Conservation (phyloP, 1,140 invertebrate species). For the Papilio machaon region DNA sequence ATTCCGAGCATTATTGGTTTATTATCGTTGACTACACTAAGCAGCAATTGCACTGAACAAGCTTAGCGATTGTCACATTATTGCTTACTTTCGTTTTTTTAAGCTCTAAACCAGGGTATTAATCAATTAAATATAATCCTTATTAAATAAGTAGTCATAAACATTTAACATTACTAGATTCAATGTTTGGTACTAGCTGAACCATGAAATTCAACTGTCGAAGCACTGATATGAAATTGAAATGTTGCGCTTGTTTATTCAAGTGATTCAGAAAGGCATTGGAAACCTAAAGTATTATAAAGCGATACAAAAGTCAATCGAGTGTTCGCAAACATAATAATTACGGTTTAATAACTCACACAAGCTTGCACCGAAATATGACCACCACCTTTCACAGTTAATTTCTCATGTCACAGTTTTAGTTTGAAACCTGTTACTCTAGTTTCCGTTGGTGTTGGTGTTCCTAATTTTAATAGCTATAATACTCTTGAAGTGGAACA, state of each 20-base stretch:
- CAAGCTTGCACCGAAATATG: constrained; percentile 45
- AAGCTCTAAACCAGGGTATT: not conserved
- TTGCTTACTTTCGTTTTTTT: not conserved
- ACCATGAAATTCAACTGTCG: too few relatives aligned
- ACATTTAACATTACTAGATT: too few relatives aligned
- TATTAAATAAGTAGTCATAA: too few relatives aligned
- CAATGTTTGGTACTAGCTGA: too few relatives aligned
- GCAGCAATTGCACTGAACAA: not conserved
- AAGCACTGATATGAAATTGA: not conserved
- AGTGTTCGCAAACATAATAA: constrained; percentile 42
- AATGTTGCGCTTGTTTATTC: not conserved
- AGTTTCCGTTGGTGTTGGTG: constrained; percentile 39
- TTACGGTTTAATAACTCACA: constrained; percentile 22
- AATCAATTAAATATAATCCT: too few relatives aligned
- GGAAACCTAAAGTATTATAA: not conserved
- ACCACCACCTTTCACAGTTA: constrained; percentile 53
- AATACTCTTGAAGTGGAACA: constrained; percentile 38
- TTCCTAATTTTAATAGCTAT: constrained; percentile 41
- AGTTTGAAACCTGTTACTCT: constrained; percentile 45
- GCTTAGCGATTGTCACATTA: not conserved
- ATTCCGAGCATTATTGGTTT: not conserved
- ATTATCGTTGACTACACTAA: not conserved
- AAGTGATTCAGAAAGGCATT: not conserved
- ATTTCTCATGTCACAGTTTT: constrained; percentile 53
- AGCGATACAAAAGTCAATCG: not conserved